Conservation (phyloP, 2,113 vertebrate species). For the Meles meles region DNA sequence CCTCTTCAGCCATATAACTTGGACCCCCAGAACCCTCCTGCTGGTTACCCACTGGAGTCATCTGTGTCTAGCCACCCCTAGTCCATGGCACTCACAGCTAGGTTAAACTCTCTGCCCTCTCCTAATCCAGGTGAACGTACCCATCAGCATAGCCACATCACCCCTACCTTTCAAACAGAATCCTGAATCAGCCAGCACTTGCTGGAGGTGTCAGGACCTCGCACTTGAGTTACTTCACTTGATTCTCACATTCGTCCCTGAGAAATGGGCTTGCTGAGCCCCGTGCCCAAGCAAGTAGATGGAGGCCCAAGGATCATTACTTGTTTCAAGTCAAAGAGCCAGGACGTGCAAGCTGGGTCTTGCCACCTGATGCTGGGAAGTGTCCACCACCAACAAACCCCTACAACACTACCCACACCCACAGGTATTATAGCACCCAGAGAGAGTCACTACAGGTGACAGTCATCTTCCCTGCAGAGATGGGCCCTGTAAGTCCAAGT, state of each 20-base stretch:
- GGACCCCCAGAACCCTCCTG: background rate
- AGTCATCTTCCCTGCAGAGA: background rate
- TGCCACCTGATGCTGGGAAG: background rate
- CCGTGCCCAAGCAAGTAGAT: background rate
- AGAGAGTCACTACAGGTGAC: background rate
- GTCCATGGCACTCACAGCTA: too few relatives aligned
- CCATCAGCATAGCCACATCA: background rate
- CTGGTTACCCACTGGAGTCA: background rate
- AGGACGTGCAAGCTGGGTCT: background rate
- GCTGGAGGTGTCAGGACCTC: background rate
- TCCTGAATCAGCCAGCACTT: background rate
- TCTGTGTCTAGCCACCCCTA: background rate
- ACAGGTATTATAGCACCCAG: background rate
- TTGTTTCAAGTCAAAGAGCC: background rate
- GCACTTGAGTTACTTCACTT: background rate
- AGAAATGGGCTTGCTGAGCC: background rate
- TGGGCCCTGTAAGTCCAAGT: background rate
- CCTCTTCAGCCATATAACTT: background rate
- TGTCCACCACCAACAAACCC: background rate
- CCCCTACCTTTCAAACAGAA: too few relatives aligned
- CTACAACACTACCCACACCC: too few relatives aligned
- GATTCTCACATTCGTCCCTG: background rate
- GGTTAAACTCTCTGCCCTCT: background rate
- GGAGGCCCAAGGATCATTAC: background rate
- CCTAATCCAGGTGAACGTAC: background rate